phyloP scores from a whole-genome alignment of 2,888 invertebrate genomes.

The Deroplatys truncata region DNA sequence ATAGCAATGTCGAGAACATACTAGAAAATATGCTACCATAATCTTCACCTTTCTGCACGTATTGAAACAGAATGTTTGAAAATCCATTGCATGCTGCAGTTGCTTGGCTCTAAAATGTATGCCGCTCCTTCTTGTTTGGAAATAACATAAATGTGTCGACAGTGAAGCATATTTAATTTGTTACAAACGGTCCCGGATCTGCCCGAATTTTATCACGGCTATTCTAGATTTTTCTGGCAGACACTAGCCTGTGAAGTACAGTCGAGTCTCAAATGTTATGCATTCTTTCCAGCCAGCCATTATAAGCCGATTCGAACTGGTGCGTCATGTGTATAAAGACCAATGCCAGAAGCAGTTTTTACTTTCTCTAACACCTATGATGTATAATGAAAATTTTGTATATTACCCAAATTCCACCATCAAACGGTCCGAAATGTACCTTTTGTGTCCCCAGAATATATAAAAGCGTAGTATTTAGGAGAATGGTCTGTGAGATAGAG shows the following conservation, averaged over 20 bases:
- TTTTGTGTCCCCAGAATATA: no score
- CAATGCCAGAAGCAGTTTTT: neutral
- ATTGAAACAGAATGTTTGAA: neutral
- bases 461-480: no score
- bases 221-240: neutral
- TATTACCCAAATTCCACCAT: no score
- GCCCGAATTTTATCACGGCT: neutral
- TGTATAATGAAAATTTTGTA: no score
- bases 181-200: neutral
- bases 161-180: neutral
- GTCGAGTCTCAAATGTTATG: neutral
- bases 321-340: neutral
- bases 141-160: neutral
- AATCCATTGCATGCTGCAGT: neutral
- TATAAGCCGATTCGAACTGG: neutral
- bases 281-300: neutral
- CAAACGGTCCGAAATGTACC: no score
- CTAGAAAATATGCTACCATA: no score
- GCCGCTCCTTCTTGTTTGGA: neutral
- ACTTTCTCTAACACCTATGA: no score
- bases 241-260: neutral
- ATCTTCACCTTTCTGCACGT: neutral
- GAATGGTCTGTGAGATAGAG: no score
- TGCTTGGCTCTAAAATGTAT: neutral
- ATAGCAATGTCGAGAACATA: no score